Percentiles rank a stretch among this genome's conserved stretches.
phyloP scores from a whole-genome alignment of 2,113 vertebrate species.

The Crotophaga sulcirostris region DNA sequence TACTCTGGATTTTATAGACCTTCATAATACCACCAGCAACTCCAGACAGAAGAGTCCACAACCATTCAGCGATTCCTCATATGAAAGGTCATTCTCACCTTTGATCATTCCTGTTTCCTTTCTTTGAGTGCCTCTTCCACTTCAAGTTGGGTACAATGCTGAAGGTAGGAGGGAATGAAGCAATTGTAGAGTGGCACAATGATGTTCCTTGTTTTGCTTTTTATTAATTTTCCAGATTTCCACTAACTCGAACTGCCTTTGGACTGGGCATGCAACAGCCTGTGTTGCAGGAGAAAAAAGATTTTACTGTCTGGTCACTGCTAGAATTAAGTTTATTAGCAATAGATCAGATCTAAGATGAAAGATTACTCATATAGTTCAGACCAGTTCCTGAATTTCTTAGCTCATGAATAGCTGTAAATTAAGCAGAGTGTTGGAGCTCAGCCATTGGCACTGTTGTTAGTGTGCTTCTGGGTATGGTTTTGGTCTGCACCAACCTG shows the following conservation, averaged over 20 bases:
- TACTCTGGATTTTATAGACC: neutral
- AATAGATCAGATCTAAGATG: constrained; percentile 3
- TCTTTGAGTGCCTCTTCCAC: neutral
- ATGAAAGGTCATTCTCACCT: neutral
- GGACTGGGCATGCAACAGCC: neutral
- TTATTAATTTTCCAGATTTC: neutral
- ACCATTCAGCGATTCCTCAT: neutral
- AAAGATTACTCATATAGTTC: neutral
- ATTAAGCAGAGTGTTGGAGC: neutral
- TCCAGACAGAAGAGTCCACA: neutral
- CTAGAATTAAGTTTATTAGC: neutral
- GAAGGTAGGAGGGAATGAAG: neutral
- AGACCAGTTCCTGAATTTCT: constrained; percentile 35
- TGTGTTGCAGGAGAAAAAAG: neutral
- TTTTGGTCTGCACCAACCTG: constrained; percentile 35
- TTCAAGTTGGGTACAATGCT: neutral
- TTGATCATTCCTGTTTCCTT: neutral
- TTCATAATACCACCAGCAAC: neutral
- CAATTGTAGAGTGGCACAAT: neutral
- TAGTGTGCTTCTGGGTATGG: neutral
- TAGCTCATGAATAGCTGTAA: neutral
- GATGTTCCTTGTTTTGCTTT: neutral
- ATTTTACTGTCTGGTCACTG: constrained; percentile 13
- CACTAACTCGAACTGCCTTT: neutral
- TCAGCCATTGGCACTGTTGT: neutral